Evolutionary conservation across 2,888 invertebrate species (phyloP), one percentile per base, ranked within the genome.

Genomic region (Lithophane socia): DNA sequence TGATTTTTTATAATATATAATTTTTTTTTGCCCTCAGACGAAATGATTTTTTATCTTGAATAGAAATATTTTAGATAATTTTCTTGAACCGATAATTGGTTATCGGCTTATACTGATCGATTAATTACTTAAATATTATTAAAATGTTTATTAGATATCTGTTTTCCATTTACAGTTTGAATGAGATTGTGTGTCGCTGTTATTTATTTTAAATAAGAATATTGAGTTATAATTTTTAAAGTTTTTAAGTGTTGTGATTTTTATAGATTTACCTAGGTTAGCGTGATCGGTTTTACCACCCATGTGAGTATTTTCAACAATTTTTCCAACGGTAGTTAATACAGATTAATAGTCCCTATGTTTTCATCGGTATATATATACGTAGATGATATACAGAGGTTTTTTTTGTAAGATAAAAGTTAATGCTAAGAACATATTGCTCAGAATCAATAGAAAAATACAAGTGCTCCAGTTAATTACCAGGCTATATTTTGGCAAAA

Each of bases 51-150:
- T 77, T 77, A 89, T 85, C 89, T 73, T 2, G 18, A 71, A 73
- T 66, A 67, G 42, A 77, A 81, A 80, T 85, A 87, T 80, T 86
- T 76, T 8, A 66, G 89, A 87, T 87, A 87, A 82, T 78, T 67
- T 37, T 29, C 10, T 69, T 77, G n/a, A 75, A 61, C 9, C 37
- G 87, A 87, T 86, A 82, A 80, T 66, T 52, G 2, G 29, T 85
- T 88, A 89, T 88, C 90, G 82, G 88, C 73, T 88, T 87, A 87
- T 52, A 64, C 49, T 77, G 81, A 80, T 83, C 21, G 82, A 86
- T 88, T 86, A 83, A 80, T 82, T 84, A 84, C 29, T 56, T 66
- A 60, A 65, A 37, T 54, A 72, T 63, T 78, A n/a, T 76, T 75
- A 60, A 42, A 75, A 80, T 47, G 2, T 21, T 13, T 16, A n/a